These are phyloP conservation scores for Conops quadrifasciatus DNA, from an alignment of 2,888 invertebrate genomes.

Conservation along the genomic window DNA sequence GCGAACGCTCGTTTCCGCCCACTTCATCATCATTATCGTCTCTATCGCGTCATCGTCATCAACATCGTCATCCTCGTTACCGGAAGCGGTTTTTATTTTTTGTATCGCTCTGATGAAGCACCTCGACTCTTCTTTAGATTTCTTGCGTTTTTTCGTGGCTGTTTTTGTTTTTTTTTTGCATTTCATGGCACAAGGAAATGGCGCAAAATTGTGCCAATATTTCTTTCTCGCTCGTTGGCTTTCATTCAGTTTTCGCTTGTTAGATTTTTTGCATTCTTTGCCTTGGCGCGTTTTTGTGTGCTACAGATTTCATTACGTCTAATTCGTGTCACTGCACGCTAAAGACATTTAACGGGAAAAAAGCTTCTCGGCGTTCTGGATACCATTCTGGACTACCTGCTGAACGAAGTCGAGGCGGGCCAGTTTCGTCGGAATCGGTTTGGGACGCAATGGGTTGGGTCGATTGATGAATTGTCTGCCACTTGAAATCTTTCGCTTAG, in stretches of 20 bases:
- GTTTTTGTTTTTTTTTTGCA: not conserved
- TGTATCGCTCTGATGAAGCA: not conserved
- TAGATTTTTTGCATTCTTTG: not conserved
- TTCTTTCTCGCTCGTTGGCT: constrained; percentile 30
- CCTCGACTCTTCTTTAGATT: not conserved
- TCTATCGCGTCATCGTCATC: not conserved
- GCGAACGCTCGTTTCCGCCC: not conserved
- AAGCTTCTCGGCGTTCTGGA: not conserved
- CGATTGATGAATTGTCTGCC: not conserved
- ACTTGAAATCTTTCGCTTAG: not conserved
- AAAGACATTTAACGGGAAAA: constrained; percentile 27
- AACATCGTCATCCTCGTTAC: not conserved
- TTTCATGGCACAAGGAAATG: constrained; percentile 33
- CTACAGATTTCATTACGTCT: constrained; percentile 39
- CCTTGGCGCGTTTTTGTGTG: not conserved
- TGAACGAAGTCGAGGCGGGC: no score
- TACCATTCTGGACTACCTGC: not conserved
- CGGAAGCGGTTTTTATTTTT: no score
- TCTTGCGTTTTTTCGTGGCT: not conserved
- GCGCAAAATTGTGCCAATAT: constrained; percentile 41
- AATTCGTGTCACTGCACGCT: constrained; percentile 33
- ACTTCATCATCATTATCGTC: constrained; percentile 1
- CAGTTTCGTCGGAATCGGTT: not conserved
- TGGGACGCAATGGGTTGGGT: not conserved
- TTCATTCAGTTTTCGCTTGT: constrained; percentile 5